phyloP scores from a whole-genome alignment of 1,140 invertebrate genomes.

The Drosophila lowei region DNA sequence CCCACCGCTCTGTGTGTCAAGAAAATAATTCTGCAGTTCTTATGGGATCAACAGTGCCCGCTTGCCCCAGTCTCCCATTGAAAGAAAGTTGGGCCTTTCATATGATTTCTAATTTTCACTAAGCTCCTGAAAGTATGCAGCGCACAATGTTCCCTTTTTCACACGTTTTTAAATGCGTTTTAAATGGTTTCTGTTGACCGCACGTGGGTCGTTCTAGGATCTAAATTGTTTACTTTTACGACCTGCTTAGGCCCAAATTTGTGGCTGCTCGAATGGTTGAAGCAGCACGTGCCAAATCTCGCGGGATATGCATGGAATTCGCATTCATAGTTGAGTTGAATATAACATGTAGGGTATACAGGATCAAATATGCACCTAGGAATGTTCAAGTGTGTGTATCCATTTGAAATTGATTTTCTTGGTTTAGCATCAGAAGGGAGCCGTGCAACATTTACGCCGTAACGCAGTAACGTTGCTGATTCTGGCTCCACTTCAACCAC shows the following conservation, averaged over 20 bases:
- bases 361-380: constrained; percentile 27
- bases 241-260: constrained; percentile 1
- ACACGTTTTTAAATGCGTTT: constrained; percentile 42
- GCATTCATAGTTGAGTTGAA: constrained; percentile 57
- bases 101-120: constrained; percentile 20
- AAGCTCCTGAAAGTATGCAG: constrained; percentile 19
- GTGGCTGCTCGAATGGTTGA: constrained; percentile 6
- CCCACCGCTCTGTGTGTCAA: neutral
- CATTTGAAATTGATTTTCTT: constrained; percentile 11
- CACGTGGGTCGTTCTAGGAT: constrained; percentile 4
- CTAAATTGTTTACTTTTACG: constrained; percentile 39
- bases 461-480: no score
- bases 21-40: constrained; percentile 29
- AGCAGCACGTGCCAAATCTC: constrained; percentile 21
- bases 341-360: neutral
- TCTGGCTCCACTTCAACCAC: constrained; percentile 4
- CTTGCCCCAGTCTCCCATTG: constrained; percentile 30
- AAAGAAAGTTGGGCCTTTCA: neutral
- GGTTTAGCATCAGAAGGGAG: constrained; percentile 10
- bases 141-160: constrained; percentile 35
- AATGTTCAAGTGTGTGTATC: constrained; percentile 1
- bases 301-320: constrained; percentile 58
- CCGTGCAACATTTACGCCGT: constrained; percentile 1
- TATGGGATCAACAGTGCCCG: constrained; percentile 34
- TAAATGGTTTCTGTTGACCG: constrained; percentile 24